These are phyloP conservation scores for Buceros bicornis DNA, from an alignment of 2,797 vertebrate genomes.

Conservation along the genomic window DNA sequence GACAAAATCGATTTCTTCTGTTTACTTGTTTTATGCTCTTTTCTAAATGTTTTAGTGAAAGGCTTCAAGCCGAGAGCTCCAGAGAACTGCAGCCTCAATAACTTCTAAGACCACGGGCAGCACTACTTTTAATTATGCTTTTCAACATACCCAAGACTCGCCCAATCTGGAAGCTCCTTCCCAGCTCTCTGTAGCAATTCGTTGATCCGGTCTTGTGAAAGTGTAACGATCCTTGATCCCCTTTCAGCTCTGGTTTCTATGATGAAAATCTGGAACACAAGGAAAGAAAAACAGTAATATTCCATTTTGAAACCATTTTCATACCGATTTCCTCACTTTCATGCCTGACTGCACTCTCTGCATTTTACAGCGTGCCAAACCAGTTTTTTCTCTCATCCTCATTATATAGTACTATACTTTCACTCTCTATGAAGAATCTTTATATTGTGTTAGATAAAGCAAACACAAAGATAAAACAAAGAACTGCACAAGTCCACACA, in stretches of 20 bases:
- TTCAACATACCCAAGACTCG: not conserved
- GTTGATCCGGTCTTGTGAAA: not conserved
- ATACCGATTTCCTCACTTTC: not conserved
- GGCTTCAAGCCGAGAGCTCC: not conserved
- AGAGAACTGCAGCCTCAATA: not conserved
- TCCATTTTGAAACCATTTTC: not conserved
- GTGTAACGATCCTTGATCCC: not conserved
- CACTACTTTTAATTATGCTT: not conserved
- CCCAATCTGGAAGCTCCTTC: not conserved
- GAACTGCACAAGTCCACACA: not conserved
- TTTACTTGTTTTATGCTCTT: slow-evolving; percentile 5
- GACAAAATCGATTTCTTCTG: not conserved
- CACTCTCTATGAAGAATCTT: not conserved
- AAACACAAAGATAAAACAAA: not conserved
- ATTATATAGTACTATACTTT: not conserved
- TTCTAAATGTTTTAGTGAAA: slow-evolving; percentile 30
- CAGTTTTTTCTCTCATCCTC: not conserved
- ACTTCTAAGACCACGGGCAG: not conserved
- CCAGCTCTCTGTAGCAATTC: not conserved
- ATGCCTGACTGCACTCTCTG: not conserved
- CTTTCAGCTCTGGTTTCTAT: not conserved
- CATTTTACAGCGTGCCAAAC: not conserved
- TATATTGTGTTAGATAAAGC: not conserved
- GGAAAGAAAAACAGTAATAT: not conserved
- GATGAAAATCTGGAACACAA: not conserved